Evolutionary conservation across 2,113 vertebrate species (phyloP).

Genomic region (Protobothrops flavoviridis): DNA sequence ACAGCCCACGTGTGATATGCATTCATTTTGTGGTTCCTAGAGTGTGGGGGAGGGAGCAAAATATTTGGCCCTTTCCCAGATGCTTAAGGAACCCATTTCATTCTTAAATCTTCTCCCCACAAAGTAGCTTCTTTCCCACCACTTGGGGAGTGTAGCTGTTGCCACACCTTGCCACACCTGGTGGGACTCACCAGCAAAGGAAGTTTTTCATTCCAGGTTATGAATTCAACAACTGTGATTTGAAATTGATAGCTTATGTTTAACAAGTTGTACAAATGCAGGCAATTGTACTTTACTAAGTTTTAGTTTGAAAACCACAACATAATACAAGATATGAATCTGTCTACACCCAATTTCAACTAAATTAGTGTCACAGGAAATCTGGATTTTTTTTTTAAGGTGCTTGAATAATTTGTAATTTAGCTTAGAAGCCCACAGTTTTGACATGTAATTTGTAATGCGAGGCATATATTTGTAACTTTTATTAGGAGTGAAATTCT

Average conservation of each 20-base stretch:
- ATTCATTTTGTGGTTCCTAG: neutral
- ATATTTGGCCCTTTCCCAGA: neutral
- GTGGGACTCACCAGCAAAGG: neutral
- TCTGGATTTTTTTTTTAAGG: constrained; percentile 19
- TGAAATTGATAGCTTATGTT: neutral
- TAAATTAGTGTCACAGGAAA: constrained; percentile 38
- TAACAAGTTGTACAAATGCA: neutral
- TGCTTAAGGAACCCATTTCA: neutral
- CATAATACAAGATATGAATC: neutral
- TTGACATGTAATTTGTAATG: constrained; percentile 37
- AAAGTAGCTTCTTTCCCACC: neutral
- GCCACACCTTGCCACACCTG: neutral
- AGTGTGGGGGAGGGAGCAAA: neutral
- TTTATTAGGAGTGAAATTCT: constrained; percentile 58
- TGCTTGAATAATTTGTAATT: constrained; percentile 51
- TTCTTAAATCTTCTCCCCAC: neutral
- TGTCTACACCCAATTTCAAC: constrained; percentile 5
- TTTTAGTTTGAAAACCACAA: neutral
- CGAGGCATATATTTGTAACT: constrained; percentile 40
- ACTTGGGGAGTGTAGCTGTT: neutral
- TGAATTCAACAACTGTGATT: neutral
- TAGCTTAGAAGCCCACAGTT: constrained; percentile 47
- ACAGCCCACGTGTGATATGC: neutral
- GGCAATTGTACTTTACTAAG: neutral
- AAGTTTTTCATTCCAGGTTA: neutral